Conservation (phyloP, 2,113 vertebrate genomes). For the Agapornis roseicollis region DNA sequence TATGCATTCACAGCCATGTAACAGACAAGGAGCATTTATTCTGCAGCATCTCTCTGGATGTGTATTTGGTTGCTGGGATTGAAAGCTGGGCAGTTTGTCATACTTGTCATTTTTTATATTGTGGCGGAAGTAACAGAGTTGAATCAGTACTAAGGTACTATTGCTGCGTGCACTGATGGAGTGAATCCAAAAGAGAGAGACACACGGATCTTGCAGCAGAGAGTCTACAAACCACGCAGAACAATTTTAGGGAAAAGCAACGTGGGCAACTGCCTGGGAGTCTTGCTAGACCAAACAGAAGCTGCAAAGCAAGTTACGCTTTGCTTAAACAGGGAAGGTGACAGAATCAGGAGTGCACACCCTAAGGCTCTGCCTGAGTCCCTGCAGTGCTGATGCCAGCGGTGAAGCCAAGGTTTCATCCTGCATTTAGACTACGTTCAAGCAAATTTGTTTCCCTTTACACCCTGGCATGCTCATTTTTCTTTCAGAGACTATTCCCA, state of each 20-base stretch:
- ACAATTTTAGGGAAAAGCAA: not conserved
- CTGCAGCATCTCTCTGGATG: not conserved
- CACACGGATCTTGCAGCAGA: not conserved
- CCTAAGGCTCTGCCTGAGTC: not conserved
- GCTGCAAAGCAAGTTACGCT: not conserved
- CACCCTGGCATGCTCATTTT: not conserved
- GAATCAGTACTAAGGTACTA: not conserved
- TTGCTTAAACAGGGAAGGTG: not conserved
- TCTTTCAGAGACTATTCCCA: not conserved
- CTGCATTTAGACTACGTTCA: not conserved
- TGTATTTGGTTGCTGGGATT: not conserved
- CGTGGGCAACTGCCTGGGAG: not conserved
- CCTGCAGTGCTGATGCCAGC: not conserved
- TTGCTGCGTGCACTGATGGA: accelerated
- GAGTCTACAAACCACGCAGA: not conserved
- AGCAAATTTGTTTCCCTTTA: not conserved
- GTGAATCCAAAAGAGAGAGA: not conserved
- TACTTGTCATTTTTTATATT: accelerated
- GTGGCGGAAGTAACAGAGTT: not conserved
- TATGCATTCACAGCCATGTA: not conserved
- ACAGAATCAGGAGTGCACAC: not conserved
- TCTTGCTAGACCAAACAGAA: not conserved
- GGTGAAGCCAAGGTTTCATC: not conserved
- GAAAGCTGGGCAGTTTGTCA: not conserved
- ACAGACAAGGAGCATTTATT: not conserved